Percentiles rank a stretch among this genome's conserved stretches.
Evolutionary conservation across 2,888 invertebrate genomes (phyloP).

Genomic region (Electrophaes corylata): DNA sequence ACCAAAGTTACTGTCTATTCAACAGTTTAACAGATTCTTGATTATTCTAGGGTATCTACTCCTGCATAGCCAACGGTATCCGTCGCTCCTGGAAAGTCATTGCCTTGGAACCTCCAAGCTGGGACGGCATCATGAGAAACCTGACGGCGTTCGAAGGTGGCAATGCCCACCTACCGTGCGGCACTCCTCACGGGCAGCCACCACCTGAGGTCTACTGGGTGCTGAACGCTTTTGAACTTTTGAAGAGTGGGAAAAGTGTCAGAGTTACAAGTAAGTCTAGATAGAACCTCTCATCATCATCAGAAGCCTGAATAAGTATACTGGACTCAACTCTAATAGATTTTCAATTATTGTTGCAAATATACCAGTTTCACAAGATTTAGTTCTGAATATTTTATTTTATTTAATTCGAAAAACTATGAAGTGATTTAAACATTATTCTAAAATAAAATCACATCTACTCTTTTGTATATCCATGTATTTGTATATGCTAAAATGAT

Average conservation of each 20-base stretch:
- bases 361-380: no score
- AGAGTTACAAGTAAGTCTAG: conserved; percentile 64
- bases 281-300: no score
- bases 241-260: conserved; percentile 74
- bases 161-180: conserved; percentile 73
- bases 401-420: no score
- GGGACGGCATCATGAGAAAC: conserved; percentile 80
- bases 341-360: no score
- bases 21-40: background rate
- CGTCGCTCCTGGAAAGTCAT: conserved; percentile 75
- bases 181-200: conserved; percentile 88
- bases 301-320: no score
- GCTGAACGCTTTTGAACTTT: conserved; percentile 91
- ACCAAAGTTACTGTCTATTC: no score
- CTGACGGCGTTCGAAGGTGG: conserved; percentile 81
- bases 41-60: conserved; percentile 87
- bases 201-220: conserved; percentile 92
- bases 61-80: conserved; percentile 88
- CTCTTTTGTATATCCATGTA: conserved; percentile 9
- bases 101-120: conserved; percentile 74
- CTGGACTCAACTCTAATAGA: no score
- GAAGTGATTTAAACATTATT: no score
- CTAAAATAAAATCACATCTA: conserved; percentile 5
- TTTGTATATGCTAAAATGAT: conserved; percentile 31
- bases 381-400: no score